Base-by-base conservation (phyloP, 2,113 vertebrate species). In the Muntiacus muntjak region DNA sequence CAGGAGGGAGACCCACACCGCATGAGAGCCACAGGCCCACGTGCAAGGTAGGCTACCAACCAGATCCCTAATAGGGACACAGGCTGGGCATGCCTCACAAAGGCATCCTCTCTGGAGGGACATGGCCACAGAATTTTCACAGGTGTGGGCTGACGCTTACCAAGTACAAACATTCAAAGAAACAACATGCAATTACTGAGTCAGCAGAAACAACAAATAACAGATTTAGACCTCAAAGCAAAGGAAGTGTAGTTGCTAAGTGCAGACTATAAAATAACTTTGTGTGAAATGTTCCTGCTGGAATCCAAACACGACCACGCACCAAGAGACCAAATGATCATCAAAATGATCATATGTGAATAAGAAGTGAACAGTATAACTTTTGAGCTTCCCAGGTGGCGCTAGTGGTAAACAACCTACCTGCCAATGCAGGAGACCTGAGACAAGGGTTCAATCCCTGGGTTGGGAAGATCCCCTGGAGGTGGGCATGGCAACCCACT, bases 41-140 rank as follows among this genome's bases (percentile, higher is more conserved):
- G 5, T 47, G 10, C 12, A 16, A 4, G 2, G 50, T 15, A 36
- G 28, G 11, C n/a, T 43, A 16, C 36, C 28, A 28, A 45, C 28
- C 36, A 26, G 88, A 30, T 13, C 33, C 57, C 26, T 26, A 13
- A 2, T 12, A 0, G 60, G 74, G 36, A 28, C 60, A n/a, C 28
- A 9, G 12, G 12, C 1, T 8, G 36, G 25, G 21, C 19, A 21
- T 0, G 2, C 12, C 15, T 52, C 25, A 16, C 40, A 40, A 17
- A 15, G 54, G 33, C 28, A 12, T 40, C 19, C 21, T 85, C 43
- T 91, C 87, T 30, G 52, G 36, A 64, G 28, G 19, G 26, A 78
- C 15, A 28, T 4, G 9, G 1, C 57, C 23, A 26, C 64, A 57
- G 47, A 40, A 47, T 40, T 23, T 43, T 36, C 52, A 83, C 90